Evolutionary conservation across 23 tunicate genomes (phyloP).

Genomic region (Halocynthia roretzi): DNA sequence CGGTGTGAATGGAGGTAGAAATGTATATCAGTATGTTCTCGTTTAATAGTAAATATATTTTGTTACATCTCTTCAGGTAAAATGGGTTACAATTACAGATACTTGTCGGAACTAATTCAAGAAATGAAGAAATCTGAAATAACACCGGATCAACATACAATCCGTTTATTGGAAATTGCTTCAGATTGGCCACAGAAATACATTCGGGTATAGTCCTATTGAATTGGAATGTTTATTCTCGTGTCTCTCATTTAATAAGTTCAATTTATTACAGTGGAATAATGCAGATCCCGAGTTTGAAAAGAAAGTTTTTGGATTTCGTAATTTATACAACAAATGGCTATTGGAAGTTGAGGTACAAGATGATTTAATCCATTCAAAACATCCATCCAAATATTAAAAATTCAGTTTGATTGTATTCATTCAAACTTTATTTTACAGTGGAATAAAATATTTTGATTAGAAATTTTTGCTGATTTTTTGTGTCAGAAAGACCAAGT

Average conservation of each 20-base stretch:
- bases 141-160: conserved; percentile 5
- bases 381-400: too few species aligned
- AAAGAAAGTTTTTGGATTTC: conserved; percentile 7
- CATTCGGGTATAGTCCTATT: conserved; percentile 19
- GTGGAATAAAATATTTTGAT: too few species aligned
- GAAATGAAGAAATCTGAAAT: conserved; percentile 27
- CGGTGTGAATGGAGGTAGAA: too few species aligned
- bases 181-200: conserved; percentile 44
- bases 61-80: conserved; percentile 5
- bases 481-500: too few species aligned
- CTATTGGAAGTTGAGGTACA: conserved; percentile 9
- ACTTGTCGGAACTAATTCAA: conserved; percentile 29
- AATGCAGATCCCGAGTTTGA: conserved; percentile 19
- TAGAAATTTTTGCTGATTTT: too few species aligned
- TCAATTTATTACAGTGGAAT: conserved; percentile 22
- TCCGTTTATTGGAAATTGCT: conserved; percentile 42
- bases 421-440: too few species aligned
- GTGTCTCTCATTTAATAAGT: not conserved
- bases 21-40: too few species aligned
- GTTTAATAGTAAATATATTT: not conserved
- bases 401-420: too few species aligned
- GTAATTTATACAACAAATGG: conserved; percentile 25
- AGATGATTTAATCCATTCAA: not conserved
- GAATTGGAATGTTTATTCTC: not conserved
- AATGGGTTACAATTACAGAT: conserved; percentile 36